These are phyloP conservation scores for Colostygia pectinataria DNA, from an alignment of 2,888 invertebrate genomes.

Conservation along the genomic window DNA sequence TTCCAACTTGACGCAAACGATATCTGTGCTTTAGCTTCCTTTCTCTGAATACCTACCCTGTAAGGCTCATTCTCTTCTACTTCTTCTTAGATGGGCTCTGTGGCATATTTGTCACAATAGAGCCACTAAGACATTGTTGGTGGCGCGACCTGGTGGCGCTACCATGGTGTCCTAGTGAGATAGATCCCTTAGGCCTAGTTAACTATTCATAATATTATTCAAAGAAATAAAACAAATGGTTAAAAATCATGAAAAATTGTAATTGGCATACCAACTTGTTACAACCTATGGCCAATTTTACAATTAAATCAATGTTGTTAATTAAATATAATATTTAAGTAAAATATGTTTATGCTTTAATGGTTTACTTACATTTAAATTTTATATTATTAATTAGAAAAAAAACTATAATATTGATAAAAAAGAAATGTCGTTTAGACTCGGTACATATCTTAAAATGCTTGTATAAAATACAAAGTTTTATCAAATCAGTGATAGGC, in stretches of 20 bases:
- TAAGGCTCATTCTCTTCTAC: too few species aligned
- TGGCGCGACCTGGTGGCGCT: too few species aligned
- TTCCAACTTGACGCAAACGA: too few species aligned
- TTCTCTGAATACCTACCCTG: too few species aligned
- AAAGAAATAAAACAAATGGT: constrained; percentile 63
- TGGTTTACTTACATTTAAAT: constrained; percentile 81
- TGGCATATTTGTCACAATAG: too few species aligned
- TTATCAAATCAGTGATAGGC: constrained; percentile 45
- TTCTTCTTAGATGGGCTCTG: too few species aligned
- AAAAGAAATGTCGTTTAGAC: constrained; percentile 70
- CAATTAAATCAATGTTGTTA: constrained; percentile 81
- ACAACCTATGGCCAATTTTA: constrained; percentile 83
- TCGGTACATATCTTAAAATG: constrained; percentile 72
- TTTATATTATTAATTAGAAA: constrained; percentile 80
- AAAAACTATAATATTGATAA: constrained; percentile 68
- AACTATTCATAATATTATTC: too few species aligned
- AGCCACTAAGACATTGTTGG: too few species aligned
- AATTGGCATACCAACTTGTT: constrained; percentile 83
- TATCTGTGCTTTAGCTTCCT: too few species aligned
- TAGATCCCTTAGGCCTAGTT: too few species aligned
- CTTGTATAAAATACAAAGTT: constrained; percentile 58
- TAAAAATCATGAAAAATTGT: constrained; percentile 83
- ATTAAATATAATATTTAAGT: constrained; percentile 83
- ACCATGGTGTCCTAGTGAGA: too few species aligned
- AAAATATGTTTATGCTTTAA: constrained; percentile 82